These are phyloP conservation scores for Ptilodon capucinus DNA, from an alignment of 2,888 invertebrate genomes.

Conservation along the genomic window DNA sequence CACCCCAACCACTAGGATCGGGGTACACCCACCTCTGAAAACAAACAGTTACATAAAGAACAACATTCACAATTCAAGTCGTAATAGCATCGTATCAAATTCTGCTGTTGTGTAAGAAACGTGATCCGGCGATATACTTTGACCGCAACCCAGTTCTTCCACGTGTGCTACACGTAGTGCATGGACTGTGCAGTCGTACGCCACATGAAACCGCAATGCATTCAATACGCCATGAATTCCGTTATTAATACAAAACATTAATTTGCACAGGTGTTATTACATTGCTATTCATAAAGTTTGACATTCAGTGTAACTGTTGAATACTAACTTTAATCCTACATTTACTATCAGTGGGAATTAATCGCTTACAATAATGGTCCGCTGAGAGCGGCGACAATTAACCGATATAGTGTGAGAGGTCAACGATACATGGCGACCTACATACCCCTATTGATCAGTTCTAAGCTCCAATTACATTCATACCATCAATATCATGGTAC, in stretches of 20 bases:
- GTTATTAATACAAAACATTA: not conserved
- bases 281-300: not conserved
- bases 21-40: constrained; percentile 57
- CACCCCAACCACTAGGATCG: constrained; percentile 57
- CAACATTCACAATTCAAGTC: constrained; percentile 18
- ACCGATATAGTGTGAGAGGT: not conserved
- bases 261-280: constrained; percentile 8
- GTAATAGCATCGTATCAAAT: constrained; percentile 13
- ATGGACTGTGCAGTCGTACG: constrained; percentile 6
- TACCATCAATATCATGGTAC: too few species aligned
- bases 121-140: constrained; percentile 23
- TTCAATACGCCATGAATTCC: not conserved
- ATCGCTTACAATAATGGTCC: not conserved
- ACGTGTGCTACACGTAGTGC: constrained; percentile 5
- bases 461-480: not conserved
- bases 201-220: constrained; percentile 8
- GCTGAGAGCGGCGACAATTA: not conserved
- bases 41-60: constrained; percentile 43
- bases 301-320: too few species aligned
- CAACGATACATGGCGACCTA: not conserved
- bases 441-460: not conserved
- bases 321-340: too few species aligned
- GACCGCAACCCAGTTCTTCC: constrained; percentile 17
- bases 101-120: constrained; percentile 16
- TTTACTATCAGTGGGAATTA: not conserved